Base-by-base conservation (phyloP, 2,113 vertebrate species). In the Corythornis madagascariensis region DNA sequence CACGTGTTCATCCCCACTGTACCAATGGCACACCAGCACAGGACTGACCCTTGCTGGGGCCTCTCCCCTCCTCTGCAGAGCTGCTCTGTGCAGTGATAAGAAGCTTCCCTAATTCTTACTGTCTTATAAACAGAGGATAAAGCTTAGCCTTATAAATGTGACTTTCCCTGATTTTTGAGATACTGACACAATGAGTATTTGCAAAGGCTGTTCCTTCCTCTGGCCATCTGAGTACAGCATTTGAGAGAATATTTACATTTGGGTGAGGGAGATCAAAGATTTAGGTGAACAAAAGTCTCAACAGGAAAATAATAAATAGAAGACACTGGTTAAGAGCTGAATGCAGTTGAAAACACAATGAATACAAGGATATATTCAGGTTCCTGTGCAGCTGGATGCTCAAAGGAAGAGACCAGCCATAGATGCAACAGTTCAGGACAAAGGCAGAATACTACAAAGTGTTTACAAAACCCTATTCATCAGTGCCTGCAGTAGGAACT, bases 291-390 rank as follows among this genome's bases (percentile, higher is more conserved):
- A 94, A 90, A 90, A 61, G 43, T 80, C 94, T 93, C 60, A 40
- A 38, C 80, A 86, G 63, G 88, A 95, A 93, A 89, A 88, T 33
- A 93, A 96, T 59, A 88, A 94, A 91, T 73, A 93, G 42, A 81
- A 78, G 74, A 76, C 59, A 75, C 66, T 92, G 69, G 18, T 48
- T 48, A 65, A 95, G 77, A 79, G 55, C 87, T 65, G 63, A 94
- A 50, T 11, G 25, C 35, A 65, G 57, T 79, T 72, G 80, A 94
- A 92, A 95, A 59, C 43, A 61, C 42, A 84, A 82, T 35, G 71
- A 78, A 69, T 88, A 61, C 1, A 4, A 86, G 66, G 26, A 79
- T 63, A 91, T 92, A 92, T 90, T 84, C 28, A 69, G 81, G 83
- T 88, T 89, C 77, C 80, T 82, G 74, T 57, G 66, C 90, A 91